Evolutionary conservation across 2,888 invertebrate species (phyloP), one percentile per base, ranked within the genome.

Genomic region (Meteorus cinctellus): DNA sequence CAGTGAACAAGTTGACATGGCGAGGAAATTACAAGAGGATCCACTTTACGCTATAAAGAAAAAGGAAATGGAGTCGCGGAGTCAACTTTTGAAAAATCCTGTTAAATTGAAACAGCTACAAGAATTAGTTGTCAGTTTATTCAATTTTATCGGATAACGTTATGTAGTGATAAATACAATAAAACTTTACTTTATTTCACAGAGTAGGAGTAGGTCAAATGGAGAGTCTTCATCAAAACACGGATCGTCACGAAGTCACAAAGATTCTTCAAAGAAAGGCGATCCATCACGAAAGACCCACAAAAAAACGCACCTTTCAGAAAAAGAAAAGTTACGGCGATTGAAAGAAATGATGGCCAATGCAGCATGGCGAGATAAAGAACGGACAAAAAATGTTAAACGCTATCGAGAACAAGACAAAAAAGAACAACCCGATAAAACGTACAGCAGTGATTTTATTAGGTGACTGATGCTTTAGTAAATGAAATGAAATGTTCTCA

Each of bases 21-120:
- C 93, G 65, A 93, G 97, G 27, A 98, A 98, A 90, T 92, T 97
- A 79, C 93, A 97, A 87, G 98, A 98, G 89, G 98, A 98, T 91
- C 98, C 98, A 0, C 90, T 98, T 55, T 94, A 96, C 86, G 92
- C 95, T 3, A 98, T 98, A 8, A 96, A 95, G 84, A 96, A 97
- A 86, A 93, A 95, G 74, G 98, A 98, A 90, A 94, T 97, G 87
- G 97, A 98, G 86, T 95, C 96, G 0, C 91, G 96, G 59, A 94
- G 94, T 77, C 95, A 96, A 77, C 91, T 98, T 48, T 89, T 98
- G 4, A 96, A 97, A 84, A 98, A 98, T 91, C 98, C 98, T 0
- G 93, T 98, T 0, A 96, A 96, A 89, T 91, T 98, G 81, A 97
- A 96, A 81, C 94, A 95, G 85, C 91, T 98, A 0, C 94, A 97